Evolutionary conservation across 2,888 invertebrate genomes (phyloP).

Genomic region (Dicyrtomina minuta): DNA sequence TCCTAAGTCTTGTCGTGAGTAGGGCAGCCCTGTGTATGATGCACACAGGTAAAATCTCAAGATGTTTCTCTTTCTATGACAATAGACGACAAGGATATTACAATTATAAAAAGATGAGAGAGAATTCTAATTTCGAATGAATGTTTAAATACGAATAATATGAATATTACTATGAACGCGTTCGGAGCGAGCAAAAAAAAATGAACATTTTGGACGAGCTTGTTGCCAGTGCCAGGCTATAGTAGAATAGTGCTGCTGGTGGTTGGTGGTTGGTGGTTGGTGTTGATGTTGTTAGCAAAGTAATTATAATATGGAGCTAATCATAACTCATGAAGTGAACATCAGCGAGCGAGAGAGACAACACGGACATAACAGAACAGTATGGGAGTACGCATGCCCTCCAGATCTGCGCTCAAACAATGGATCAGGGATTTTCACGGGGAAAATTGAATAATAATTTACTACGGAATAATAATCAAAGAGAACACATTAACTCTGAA

Average conservation of each 20-base stretch:
- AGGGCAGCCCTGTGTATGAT: too few species aligned
- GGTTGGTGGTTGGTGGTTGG: too few species aligned
- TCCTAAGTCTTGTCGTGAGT: too few species aligned
- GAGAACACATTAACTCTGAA: background rate
- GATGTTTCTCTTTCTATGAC: too few species aligned
- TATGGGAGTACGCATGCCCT: too few species aligned
- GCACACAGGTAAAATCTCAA: too few species aligned
- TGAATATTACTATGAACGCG: background rate
- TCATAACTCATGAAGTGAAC: background rate
- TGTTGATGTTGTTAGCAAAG: constrained; percentile 9
- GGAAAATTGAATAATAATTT: constrained; percentile 18
- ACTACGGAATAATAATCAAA: constrained; percentile 4
- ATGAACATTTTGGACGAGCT: too few species aligned
- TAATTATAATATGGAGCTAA: constrained; percentile 20
- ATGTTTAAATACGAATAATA: background rate
- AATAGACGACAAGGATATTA: too few species aligned
- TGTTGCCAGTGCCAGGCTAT: too few species aligned
- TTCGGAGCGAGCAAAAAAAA: background rate
- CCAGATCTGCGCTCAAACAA: background rate
- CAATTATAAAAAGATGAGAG: too few species aligned
- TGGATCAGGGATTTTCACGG: constrained; percentile 5
- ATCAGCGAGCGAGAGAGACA: background rate
- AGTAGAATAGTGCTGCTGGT: too few species aligned
- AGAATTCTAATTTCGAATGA: too few species aligned
- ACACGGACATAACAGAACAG: background rate